Percentiles rank a stretch among this genome's conserved stretches.
These are phyloP conservation scores for Sphaerodactylus townsendi DNA, from an alignment of 2,113 vertebrate species.

Conservation along the genomic window DNA sequence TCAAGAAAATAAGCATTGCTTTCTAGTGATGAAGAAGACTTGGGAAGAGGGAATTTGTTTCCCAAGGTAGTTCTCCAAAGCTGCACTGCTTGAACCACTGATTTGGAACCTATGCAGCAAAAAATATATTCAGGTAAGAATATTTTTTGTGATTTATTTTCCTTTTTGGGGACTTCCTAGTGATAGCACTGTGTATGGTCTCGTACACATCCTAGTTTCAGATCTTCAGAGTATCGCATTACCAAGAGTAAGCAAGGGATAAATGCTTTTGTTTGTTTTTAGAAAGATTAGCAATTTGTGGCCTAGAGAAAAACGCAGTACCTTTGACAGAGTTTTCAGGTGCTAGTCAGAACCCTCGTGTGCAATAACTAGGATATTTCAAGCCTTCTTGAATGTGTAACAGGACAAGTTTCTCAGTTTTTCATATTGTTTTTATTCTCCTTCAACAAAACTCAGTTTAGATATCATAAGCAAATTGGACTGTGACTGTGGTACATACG, in stretches of 20 bases:
- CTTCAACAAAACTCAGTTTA: background rate
- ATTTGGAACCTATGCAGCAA: background rate
- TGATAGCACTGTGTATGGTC: no score
- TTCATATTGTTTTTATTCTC: background rate
- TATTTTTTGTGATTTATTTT: no score
- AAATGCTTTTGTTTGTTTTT: no score
- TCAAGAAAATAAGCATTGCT: background rate
- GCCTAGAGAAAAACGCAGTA: background rate
- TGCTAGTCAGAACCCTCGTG: background rate
- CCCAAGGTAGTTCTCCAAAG: background rate
- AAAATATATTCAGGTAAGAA: background rate
- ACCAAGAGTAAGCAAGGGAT: no score
- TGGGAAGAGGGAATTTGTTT: background rate
- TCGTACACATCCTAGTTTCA: no score
- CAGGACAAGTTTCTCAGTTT: background rate
- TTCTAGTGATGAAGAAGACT: background rate
- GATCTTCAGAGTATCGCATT: no score
- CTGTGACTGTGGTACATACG: no score
- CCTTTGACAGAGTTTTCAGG: background rate
- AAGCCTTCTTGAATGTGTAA: background rate
- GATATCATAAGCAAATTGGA: no score
- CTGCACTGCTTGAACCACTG: fast-evolving
- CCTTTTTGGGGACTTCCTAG: no score
- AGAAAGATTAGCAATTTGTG: background rate
- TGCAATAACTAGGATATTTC: background rate